These are phyloP conservation scores for human DNA, from an alignment of 2,113 vertebrate species.

Conservation along the genomic window GRCh38 chr5:143192501-143193000, in stretches of 20 bases:
- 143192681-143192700: conserved; percentile 2
- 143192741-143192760: background rate
- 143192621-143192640: background rate
- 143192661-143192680: background rate
- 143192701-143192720: background rate
- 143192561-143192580: background rate
- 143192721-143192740: background rate
- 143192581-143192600: background rate
- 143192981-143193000: background rate
- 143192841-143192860: background rate
- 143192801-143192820: conserved; percentile 45
- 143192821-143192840: background rate
- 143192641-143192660: background rate
- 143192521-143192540: background rate
- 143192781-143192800: conserved; percentile 37
- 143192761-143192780: background rate
- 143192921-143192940: background rate
- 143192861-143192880: background rate
- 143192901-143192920: background rate
- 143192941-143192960: background rate
- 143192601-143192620: background rate
- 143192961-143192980: background rate
- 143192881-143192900: background rate
- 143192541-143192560: background rate
- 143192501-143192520: background rate